Evolutionary conservation across 2,113 vertebrate species (phyloP), one percentile per base, ranked within the genome.

Genomic region (Salminus brasiliensis): DNA sequence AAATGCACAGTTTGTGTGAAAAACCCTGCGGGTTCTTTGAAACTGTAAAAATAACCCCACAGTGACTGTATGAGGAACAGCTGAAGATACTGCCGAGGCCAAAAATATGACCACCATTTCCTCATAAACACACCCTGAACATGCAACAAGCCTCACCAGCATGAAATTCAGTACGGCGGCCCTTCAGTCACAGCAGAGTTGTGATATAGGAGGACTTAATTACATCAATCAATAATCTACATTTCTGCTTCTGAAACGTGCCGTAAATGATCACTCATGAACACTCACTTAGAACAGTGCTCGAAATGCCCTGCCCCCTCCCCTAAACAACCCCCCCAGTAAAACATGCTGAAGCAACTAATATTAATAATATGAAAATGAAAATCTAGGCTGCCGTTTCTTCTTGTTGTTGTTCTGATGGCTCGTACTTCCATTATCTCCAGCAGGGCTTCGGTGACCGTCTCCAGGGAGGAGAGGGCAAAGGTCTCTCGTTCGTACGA

Each of bases 401-500:
- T n/a, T n/a, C n/a, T n/a, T n/a, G n/a, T n/a, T n/a, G n/a, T n/a
- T n/a, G n/a, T n/a, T n/a, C n/a, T n/a, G n/a, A n/a, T n/a, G n/a
- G n/a, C n/a, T 16, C 62, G 0, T 18, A 99, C 97, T 96, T 99
- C 97, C 97, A 99, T 98, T 86, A 99, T 99, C 90, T 99, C 97
- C 88, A 99, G 76, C 83, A 99, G 86, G 9, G 97, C 97, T 87
- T 99, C 97, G 0, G 97, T 99, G 74, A 99, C 97, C 0, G 96
- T 98, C 87, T 99, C 97, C 87, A 99, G 81, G 0, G 97, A 98
- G 2, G 96, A 97, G 77, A 99, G 90, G 10, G 97, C 97, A 41
- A 99, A 99, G 0, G 97, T 98, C 90, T 99, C 97, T 78, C 97
- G 92, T 85, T 99, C 97, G 0, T 99, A 99, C 75, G 97, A 97